Conservation (phyloP, 2,797 vertebrate genomes). For the Limnodromus scolopaceus region DNA sequence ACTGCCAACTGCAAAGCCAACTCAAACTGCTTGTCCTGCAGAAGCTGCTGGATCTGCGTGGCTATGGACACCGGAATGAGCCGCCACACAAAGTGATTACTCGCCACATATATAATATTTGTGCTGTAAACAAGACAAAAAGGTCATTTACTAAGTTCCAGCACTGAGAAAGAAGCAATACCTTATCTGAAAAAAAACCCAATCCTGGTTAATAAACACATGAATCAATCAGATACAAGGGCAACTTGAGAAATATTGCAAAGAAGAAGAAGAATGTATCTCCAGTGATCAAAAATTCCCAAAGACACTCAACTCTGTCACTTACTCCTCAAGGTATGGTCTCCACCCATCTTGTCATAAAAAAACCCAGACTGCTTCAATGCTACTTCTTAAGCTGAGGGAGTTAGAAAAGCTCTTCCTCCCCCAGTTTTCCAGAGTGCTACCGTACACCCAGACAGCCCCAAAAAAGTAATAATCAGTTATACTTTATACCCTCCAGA, state of each 20-base stretch:
- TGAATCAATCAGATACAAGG: neutral
- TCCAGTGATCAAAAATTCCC: neutral
- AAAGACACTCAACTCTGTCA: neutral
- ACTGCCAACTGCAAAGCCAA: slow-evolving; percentile 96
- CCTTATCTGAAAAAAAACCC: neutral
- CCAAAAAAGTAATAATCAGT: neutral
- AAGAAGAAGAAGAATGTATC: neutral
- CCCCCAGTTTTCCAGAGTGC: neutral
- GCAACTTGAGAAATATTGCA: neutral
- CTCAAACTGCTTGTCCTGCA: slow-evolving; percentile 99
- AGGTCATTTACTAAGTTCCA: neutral
- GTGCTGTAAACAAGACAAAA: slow-evolving; percentile 76
- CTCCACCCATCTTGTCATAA: neutral
- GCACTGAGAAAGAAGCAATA: neutral
- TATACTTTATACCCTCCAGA: slow-evolving; percentile 86
- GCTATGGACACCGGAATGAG: slow-evolving; percentile 96
- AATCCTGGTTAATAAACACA: neutral
- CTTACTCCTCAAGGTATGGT: neutral
- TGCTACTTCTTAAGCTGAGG: neutral
- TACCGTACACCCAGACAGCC: neutral
- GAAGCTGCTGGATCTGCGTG: slow-evolving; percentile 95
- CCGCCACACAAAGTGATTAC: slow-evolving; percentile 99
- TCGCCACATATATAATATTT: slow-evolving; percentile 96
- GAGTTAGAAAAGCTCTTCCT: neutral
- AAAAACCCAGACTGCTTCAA: neutral